Conservation (phyloP, 2,888 invertebrate genomes). For the Lycaena phlaeas region DNA sequence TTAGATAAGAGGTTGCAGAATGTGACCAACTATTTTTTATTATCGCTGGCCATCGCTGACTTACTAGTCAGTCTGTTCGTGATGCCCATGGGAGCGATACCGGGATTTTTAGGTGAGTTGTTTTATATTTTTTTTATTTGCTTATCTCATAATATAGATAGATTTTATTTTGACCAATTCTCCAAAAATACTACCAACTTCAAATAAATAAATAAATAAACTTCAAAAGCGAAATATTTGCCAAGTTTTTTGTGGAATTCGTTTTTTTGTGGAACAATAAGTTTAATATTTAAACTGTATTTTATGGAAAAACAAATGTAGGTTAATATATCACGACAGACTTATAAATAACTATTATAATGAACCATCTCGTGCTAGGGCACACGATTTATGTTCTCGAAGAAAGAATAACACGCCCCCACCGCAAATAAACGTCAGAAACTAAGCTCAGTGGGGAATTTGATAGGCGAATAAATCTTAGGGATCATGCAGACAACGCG, state of each 20-base stretch:
- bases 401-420: conserved; percentile 1
- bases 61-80: conserved; percentile 93
- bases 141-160: no score
- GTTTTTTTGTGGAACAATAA: no score
- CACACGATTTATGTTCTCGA: neutral
- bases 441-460: conserved; percentile 7
- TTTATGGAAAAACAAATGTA: no score
- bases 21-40: conserved; percentile 95
- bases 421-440: conserved; percentile 4
- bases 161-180: no score
- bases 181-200: no score
- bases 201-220: no score
- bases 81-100: conserved; percentile 96
- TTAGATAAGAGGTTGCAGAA: conserved; percentile 93
- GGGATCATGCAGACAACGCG: no score
- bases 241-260: no score
- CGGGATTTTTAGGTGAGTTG: conserved; percentile 91
- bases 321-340: no score
- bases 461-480: conserved; percentile 9
- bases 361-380: neutral
- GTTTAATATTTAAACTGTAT: no score
- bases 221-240: no score
- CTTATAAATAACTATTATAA: neutral
- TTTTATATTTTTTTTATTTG: neutral
- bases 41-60: conserved; percentile 95